Conservation (phyloP, 2,113 vertebrate genomes). For the Oncorhynchus tshawytscha region DNA sequence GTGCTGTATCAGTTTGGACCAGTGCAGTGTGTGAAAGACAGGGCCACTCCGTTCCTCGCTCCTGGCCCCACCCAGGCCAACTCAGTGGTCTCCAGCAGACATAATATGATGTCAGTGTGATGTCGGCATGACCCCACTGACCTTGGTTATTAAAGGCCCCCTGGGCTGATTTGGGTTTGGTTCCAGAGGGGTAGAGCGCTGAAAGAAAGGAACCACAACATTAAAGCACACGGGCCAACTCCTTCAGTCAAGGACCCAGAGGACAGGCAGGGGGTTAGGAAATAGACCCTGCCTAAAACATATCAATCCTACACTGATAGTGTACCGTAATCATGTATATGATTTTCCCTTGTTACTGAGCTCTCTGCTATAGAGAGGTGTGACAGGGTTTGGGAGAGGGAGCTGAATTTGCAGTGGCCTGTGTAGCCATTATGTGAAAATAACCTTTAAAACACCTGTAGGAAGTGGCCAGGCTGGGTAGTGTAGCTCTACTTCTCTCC, state of each 20-base stretch:
- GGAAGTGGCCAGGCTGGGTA: neutral
- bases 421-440: neutral
- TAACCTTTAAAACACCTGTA: neutral
- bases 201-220: slow-evolving; percentile 37
- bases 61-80: slow-evolving; percentile 3
- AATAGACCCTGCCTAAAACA: neutral
- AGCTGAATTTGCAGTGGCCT: neutral
- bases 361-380: too few relatives aligned
- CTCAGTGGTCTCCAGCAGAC: neutral
- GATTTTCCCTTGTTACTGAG: too few relatives aligned
- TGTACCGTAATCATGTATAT: too few relatives aligned
- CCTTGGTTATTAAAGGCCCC: slow-evolving; percentile 47
- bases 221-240: slow-evolving; percentile 35
- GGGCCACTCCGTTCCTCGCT: neutral
- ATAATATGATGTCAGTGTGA: slow-evolving; percentile 22
- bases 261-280: neutral
- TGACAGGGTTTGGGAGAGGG: neutral
- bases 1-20: neutral
- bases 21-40: slow-evolving; percentile 9
- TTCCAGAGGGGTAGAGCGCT: slow-evolving; percentile 19
- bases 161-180: slow-evolving; percentile 49
- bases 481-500: neutral
- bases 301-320: too few relatives aligned
- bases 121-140: slow-evolving; percentile 26
- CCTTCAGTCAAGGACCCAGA: neutral